Evolutionary conservation across 2,113 vertebrate genomes (phyloP), one percentile per base, ranked within the genome.

Genomic region (Gopherus evgoodei): DNA sequence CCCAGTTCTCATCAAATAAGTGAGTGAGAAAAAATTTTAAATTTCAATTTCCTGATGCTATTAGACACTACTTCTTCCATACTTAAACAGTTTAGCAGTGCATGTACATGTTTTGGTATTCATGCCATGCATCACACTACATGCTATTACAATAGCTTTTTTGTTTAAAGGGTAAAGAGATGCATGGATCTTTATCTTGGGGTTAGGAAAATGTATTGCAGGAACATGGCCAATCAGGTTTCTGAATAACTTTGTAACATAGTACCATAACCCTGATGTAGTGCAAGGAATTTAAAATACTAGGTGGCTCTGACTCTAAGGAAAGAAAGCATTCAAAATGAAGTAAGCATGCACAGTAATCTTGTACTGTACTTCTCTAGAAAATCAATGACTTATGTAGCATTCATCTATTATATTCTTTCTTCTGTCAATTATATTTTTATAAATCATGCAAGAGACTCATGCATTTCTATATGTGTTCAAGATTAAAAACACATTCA

Each of bases 1-100:
- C 97, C 98, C 98, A 98, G 98, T 99, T 99, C 99, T 98, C 99
- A 99, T 99, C 99, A 99, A 98, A 98, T 98, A 98, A 98, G 98
- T 97, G 98, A 98, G 98, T 98, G 98, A 98, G 98, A 98, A 98
- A 99, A 98, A 98, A 97, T 98, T 99, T 98, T 98, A 98, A 99
- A 99, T 99, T 98, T 99, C 98, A 98, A 98, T 99, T 99, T 99
- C 99, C 99, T 98, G 98, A 98, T 98, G 98, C 98, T 98, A 98
- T 98, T 98, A 99, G 98, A 98, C 98, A 98, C 97, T 97, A 98
- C 98, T 98, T 98, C 98, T 98, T 98, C 98, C 98, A 98, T 98
- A 98, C 98, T 98, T 98, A 98, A 98, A 98, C 97, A 98, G 98
- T 97, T 98, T 97, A 98, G 97, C 97, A 93, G 98, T 93, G 98